These are phyloP conservation scores for Spermophilus dauricus DNA, from an alignment of 2,113 vertebrate genomes.

Conservation along the genomic window DNA sequence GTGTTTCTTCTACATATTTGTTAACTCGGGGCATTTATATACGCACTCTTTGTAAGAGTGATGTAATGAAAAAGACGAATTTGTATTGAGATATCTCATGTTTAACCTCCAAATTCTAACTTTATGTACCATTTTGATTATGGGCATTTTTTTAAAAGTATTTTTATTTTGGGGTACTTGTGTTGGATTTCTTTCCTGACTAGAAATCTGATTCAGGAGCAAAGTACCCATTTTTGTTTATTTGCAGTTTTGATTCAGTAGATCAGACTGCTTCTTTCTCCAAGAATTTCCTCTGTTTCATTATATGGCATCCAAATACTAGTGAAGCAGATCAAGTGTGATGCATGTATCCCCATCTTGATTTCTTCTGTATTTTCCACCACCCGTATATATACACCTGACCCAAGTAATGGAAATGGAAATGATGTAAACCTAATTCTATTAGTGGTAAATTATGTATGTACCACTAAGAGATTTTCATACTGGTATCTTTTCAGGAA, in stretches of 20 bases:
- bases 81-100: background rate
- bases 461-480: conserved; percentile 23
- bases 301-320: background rate
- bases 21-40: background rate
- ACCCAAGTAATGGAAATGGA: background rate
- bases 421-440: conserved; percentile 31
- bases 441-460: conserved; percentile 24
- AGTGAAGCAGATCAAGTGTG: background rate
- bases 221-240: background rate
- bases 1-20: conserved; percentile 54
- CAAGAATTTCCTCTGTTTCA: background rate
- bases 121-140: background rate
- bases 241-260: background rate
- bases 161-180: background rate
- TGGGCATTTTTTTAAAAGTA: background rate
- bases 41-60: background rate
- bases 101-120: background rate
- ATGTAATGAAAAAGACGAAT: background rate
- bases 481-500: background rate
- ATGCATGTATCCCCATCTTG: background rate
- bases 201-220: background rate
- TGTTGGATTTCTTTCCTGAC: background rate
- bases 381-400: background rate
- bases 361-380: background rate
- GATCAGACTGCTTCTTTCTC: background rate